Evolutionary conservation across 2,888 invertebrate species (phyloP).

Genomic region (Calliscelio sp.): DNA sequence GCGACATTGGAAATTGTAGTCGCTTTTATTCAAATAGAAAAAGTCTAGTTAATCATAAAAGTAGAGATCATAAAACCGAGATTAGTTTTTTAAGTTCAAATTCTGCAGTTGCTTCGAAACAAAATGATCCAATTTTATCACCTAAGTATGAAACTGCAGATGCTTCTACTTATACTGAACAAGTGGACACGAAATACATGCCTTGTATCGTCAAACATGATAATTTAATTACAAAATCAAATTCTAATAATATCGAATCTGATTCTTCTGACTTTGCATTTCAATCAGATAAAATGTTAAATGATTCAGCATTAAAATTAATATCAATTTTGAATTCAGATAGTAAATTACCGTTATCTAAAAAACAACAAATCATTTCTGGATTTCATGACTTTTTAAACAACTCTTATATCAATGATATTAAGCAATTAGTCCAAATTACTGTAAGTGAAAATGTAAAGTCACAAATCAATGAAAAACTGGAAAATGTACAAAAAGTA

Average conservation of each 20-base stretch:
- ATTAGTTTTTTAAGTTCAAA: not conserved
- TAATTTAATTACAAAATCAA: not conserved
- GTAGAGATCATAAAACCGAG: not conserved
- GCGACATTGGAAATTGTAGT: conserved; percentile 1
- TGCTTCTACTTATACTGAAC: not conserved
- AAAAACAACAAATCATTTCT: not conserved
- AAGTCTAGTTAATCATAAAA: conserved; percentile 1
- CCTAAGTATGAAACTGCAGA: not conserved
- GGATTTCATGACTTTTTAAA: conserved; percentile 9
- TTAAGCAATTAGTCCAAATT: not conserved
- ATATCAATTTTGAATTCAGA: conserved; percentile 13
- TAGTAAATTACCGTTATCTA: not conserved
- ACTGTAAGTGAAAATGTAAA: not conserved
- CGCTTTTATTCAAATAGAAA: conserved; percentile 12
- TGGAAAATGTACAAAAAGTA: conserved; percentile 9
- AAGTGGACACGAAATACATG: not conserved
- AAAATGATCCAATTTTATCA: not conserved
- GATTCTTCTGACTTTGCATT: conserved; percentile 1
- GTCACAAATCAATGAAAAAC: conserved; percentile 18
- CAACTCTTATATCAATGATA: conserved; percentile 9
- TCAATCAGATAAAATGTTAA: not conserved
- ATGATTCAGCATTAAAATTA: conserved; percentile 11
- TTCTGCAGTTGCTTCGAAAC: not conserved
- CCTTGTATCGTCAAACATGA: not conserved
- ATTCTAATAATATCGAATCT: not conserved